Evolutionary conservation across 2,797 vertebrate genomes (phyloP).

Genomic region (Clarias fuscus): DNA sequence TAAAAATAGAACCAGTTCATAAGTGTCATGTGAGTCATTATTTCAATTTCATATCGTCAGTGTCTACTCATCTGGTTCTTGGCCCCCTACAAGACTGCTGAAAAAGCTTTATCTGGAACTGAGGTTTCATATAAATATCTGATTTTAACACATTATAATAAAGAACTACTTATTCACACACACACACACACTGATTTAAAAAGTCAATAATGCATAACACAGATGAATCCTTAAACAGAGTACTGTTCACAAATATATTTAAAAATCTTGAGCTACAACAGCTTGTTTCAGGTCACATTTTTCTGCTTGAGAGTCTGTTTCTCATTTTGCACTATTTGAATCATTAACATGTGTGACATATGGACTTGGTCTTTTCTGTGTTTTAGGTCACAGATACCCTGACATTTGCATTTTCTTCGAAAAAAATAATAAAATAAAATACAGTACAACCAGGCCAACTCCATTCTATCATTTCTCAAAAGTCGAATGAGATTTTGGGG

Average conservation of each 20-base stretch:
- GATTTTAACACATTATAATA: background rate
- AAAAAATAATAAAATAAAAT: too few species aligned
- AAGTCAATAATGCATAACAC: background rate
- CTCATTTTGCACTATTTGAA: background rate
- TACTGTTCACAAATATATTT: background rate
- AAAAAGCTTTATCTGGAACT: background rate
- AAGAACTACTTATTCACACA: background rate
- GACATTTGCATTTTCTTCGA: background rate
- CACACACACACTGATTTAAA: background rate
- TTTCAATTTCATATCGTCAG: background rate
- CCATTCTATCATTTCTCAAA: background rate
- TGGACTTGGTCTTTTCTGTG: slow-evolving; percentile 1
- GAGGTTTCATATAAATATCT: background rate
- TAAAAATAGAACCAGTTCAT: background rate
- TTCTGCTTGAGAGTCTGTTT: background rate
- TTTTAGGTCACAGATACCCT: background rate
- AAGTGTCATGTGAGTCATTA: background rate
- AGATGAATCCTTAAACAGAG: background rate
- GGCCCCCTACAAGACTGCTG: background rate
- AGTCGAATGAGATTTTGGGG: background rate
- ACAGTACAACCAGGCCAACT: slow-evolving; percentile 4
- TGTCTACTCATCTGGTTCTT: background rate
- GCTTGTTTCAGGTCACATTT: background rate
- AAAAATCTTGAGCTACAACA: too few species aligned
- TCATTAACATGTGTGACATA: slow-evolving; percentile 5